Base-by-base conservation (phyloP, 2,113 vertebrate species). In the Piaya cayana region DNA sequence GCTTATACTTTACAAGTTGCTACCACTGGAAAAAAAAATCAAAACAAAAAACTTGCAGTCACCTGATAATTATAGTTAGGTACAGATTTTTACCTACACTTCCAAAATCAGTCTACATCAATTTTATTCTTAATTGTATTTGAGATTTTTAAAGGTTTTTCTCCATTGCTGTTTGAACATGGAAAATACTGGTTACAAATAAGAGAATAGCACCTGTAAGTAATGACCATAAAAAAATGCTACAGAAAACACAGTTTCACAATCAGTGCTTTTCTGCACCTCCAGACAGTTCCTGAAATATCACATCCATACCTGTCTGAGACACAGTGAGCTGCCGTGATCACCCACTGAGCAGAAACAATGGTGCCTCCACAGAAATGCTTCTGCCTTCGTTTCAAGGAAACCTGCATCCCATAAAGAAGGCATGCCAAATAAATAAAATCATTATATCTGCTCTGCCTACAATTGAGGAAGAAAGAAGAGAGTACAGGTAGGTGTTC, bases 321-420 rank as follows among this genome's bases (percentile, higher is more conserved):
- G 71, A 98, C 90, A 50, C 99, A 99, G 96, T 99, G 99, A 86
- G 99, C 98, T 11, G 99, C 99, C 0, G 98, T 99, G 83, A 99
- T 88, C 58, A 99, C 96, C 98, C 98, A 98, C 80, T 93, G 97
- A 32, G 98, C 96, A 36, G 97, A 98, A 95, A 99, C 96, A 94
- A 99, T 97, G 70, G 98, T 98, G 65, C 98, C 98, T 82, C 98
- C 99, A 72, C 99, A 99, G 97, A 99, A 98, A 86, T 99, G 98
- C 60, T 96, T 97, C 22, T 98, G 96, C 30, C 93, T 97, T 93
- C 94, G 93, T 96, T 97, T 98, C 75, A 99, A 93, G 59, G 98
- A 99, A n/a, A 98, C 98, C 98, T 99, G 83, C 76, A 75, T 64
- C 34, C 11, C 8, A 69, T 22, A 92, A 84, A 97, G 37, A 93